A percentile compares a stretch with the other conserved stretches of the same genome.
These are phyloP conservation scores for Polyploca ridens DNA, from an alignment of 2,888 invertebrate species.

Conservation along the genomic window DNA sequence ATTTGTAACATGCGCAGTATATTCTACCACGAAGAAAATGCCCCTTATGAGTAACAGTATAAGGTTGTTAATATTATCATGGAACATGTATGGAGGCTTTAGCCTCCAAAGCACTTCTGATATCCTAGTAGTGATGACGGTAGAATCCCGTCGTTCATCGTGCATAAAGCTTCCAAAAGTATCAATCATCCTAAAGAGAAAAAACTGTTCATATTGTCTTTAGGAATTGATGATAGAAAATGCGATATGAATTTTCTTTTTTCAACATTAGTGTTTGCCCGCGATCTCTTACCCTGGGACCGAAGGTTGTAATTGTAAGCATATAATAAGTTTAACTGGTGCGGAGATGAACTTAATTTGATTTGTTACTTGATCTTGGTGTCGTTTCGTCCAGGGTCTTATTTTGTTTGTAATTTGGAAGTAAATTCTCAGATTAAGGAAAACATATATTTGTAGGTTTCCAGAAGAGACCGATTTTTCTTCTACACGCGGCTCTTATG, in stretches of 20 bases:
- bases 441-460: constrained; percentile 38
- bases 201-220: not conserved
- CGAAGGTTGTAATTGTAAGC: no score
- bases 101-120: constrained; percentile 11
- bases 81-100: not conserved
- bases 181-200: not conserved
- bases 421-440: no score
- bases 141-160: constrained; percentile 9
- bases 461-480: constrained; percentile 88
- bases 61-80: not conserved
- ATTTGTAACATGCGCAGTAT: not conserved
- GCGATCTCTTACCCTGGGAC: no score
- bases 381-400: no score
- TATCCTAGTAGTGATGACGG: constrained; percentile 24
- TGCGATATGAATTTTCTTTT: no score
- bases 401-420: no score
- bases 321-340: no score
- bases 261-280: no score
- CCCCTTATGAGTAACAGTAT: not conserved
- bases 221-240: no score
- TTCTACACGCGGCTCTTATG: constrained; percentile 92
- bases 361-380: no score
- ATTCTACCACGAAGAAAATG: not conserved
- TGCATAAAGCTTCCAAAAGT: not conserved
- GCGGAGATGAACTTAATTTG: no score